These are phyloP conservation scores for Holothuria scabra DNA, from an alignment of 53 echinoderm and acorn worm genomes.

Conservation along the genomic window DNA sequence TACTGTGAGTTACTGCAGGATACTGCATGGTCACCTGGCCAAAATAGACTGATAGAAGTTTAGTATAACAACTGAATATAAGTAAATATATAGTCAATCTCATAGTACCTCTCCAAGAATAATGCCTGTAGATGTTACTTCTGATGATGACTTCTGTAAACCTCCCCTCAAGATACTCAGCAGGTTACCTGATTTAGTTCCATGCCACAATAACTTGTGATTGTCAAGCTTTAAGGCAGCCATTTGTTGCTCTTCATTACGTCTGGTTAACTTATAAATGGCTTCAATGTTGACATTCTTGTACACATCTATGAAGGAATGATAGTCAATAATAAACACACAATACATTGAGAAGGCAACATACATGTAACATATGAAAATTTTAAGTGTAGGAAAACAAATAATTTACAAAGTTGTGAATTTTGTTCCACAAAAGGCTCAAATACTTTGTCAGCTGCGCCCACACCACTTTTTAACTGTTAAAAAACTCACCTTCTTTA, in stretches of 20 bases:
- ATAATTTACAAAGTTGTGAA: background rate
- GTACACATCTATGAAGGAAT: conserved; percentile 33
- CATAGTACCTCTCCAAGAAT: conserved; percentile 64
- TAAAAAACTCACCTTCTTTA: too few species aligned
- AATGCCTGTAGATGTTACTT: conserved; percentile 58
- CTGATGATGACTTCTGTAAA: conserved; percentile 71
- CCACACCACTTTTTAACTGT: too few species aligned
- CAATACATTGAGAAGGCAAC: too few species aligned
- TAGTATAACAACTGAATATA: too few species aligned
- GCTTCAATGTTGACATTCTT: conserved; percentile 58
- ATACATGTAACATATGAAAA: too few species aligned
- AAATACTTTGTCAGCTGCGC: too few species aligned
- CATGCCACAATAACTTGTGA: conserved; percentile 95
- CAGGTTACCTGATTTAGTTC: conserved; percentile 77
- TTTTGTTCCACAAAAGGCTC: background rate
- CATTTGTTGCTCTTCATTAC: conserved; percentile 72
- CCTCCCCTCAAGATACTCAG: conserved; percentile 91
- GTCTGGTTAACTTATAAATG: conserved; percentile 76
- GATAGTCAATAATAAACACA: background rate
- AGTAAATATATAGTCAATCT: too few species aligned
- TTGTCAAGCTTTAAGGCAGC: conserved; percentile 64
- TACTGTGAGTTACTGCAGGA: too few species aligned
- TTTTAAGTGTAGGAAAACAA: too few species aligned
- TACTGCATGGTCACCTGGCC: too few species aligned
- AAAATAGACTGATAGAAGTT: too few species aligned